Conservation (phyloP, 2,888 invertebrate species). For the Catocala fraxini region DNA sequence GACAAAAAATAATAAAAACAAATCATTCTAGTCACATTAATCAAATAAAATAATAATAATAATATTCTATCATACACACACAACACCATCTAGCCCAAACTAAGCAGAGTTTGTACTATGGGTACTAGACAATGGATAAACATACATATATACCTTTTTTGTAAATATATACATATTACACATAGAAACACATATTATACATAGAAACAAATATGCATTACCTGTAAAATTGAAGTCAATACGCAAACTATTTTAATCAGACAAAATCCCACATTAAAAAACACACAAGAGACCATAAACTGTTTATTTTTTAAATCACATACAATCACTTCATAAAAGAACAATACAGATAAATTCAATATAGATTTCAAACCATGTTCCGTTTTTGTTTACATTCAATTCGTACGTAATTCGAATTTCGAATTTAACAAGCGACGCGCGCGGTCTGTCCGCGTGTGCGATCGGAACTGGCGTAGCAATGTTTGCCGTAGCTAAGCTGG, state of each 20-base stretch:
- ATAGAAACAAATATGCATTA: no score
- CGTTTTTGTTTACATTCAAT: slow-evolving; percentile 68
- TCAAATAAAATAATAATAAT: neutral
- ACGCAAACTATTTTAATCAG: slow-evolving; percentile 48
- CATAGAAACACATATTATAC: no score
- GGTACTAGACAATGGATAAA: no score
- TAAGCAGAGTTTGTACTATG: no score
- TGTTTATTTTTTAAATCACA: slow-evolving; percentile 29
- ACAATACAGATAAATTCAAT: slow-evolving; percentile 10
- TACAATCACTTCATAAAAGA: slow-evolving; percentile 27
- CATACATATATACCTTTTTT: no score
- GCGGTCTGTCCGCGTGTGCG: slow-evolving; percentile 48
- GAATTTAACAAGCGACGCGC: slow-evolving; percentile 42
- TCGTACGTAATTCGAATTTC: slow-evolving; percentile 55
- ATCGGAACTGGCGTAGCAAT: slow-evolving; percentile 58
- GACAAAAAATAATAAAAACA: no score
- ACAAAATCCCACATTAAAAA: slow-evolving; percentile 49
- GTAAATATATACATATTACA: no score
- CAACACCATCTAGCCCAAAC: no score
- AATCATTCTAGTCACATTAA: no score
- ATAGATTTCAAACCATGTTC: slow-evolving; percentile 24
- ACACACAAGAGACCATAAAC: slow-evolving; percentile 33
- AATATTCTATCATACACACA: no score
- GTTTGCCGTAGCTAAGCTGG: slow-evolving; percentile 23
- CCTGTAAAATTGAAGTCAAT: slow-evolving; percentile 63